Evolutionary conservation across 2,113 vertebrate genomes (phyloP), one percentile per base, ranked within the genome.

Genomic region (Picathartes gymnocephalus): DNA sequence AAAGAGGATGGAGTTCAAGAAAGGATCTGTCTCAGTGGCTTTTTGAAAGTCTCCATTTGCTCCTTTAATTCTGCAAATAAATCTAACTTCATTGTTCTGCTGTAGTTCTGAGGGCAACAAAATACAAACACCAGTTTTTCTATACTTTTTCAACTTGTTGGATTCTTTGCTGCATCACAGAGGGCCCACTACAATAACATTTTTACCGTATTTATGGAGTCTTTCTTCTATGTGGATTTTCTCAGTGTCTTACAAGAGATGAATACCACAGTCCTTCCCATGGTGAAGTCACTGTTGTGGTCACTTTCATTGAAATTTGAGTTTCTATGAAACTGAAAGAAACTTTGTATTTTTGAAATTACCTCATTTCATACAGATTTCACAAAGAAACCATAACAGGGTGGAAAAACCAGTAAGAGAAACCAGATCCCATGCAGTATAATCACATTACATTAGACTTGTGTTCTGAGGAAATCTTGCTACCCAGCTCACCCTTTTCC

Each of bases 131-230:
- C 8, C 42, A 25, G 11, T 4, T 93, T 70, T 64, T 66, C 47
- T 64, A 21, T 47, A 50, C 11, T 15, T 50, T 84, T 42, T 6
- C 0, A 0, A 20, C 56, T 54, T 56, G 6, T 44, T 70, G 39
- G 50, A 76, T 76, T 74, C 58, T 65, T 40, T 81, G 40, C 47
- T 72, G 40, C 14, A 21, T 30, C 0, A 0, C 56, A 54, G 35
- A 56, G 47, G 15, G 27, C 27, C 44, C 1, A 1, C 20, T 77
- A 22, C 35, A 61, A 4, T 56, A 57, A 58, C 11, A 30, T 12
- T 35, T 39, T 88, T 8, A 23, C 31, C 0, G 0, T 53, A 37
- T 27, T 62, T 54, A 35, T 4, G 9, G 47, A 47, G 35, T 31
- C 31, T 68, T 82, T 65, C 37, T 76, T 62, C 65, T 31, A 4